Evolutionary conservation across 2,113 vertebrate genomes (phyloP).

Genomic region (Neomonachus schauinslandi): DNA sequence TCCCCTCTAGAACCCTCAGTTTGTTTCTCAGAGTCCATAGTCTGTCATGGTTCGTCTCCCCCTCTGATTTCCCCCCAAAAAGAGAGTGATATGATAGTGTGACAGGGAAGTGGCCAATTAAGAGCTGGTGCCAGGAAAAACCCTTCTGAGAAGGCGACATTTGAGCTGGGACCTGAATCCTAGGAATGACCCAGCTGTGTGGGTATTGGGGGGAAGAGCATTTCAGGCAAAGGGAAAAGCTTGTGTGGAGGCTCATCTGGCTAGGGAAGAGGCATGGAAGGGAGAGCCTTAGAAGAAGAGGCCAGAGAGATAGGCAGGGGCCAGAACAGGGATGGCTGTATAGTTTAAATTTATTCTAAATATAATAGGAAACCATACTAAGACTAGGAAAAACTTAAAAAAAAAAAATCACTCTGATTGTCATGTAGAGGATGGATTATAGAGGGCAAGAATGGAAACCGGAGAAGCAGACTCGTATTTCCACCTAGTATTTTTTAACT

Average conservation of each 20-base stretch:
- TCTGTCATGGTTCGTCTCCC: no score
- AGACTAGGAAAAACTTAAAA: neutral
- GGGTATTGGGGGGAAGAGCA: neutral
- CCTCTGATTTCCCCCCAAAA: no score
- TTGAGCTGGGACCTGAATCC: slow-evolving; percentile 6
- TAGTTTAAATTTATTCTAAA: neutral
- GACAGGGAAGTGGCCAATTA: neutral
- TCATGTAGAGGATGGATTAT: neutral
- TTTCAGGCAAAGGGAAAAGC: neutral
- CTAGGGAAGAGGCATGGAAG: neutral
- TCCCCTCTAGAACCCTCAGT: no score
- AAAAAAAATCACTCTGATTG: neutral
- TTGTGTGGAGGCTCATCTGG: neutral
- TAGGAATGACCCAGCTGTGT: neutral
- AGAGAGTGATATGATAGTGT: neutral
- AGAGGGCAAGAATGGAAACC: neutral
- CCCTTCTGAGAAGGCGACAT: neutral
- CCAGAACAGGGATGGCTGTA: neutral
- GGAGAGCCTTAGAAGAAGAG: neutral
- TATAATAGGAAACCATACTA: neutral
- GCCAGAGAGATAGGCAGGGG: neutral
- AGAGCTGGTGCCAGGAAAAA: neutral
- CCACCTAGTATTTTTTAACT: neutral
- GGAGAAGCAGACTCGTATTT: neutral
- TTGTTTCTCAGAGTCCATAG: no score